Percentiles rank a stretch among this genome's conserved stretches.
Evolutionary conservation across 2,113 vertebrate species (phyloP).

Genomic region (Campylomormyrus tamandua): DNA sequence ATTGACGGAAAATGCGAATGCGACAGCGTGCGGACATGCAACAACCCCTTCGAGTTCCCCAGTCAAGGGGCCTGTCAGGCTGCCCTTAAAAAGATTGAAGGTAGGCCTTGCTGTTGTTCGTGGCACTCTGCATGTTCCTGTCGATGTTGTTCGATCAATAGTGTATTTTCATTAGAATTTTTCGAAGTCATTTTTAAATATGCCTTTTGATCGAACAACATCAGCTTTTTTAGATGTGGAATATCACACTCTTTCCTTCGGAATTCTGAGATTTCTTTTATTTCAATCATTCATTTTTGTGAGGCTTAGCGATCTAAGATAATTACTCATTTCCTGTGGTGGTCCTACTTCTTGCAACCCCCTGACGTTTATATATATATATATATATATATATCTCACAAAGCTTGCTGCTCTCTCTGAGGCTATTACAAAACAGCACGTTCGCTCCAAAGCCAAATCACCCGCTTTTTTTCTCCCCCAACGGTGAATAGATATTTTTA

Average conservation of each 20-base stretch:
- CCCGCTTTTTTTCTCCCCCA: not conserved
- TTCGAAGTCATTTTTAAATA: not conserved
- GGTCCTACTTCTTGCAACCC: not conserved
- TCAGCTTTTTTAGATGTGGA: not conserved
- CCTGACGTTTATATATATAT: not conserved
- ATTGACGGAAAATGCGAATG: conserved; percentile 81
- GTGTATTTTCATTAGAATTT: not conserved
- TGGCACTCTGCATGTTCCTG: not conserved
- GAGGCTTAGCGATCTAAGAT: not conserved
- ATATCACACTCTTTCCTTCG: not conserved
- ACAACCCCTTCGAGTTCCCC: conserved; percentile 80
- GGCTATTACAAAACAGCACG: not conserved
- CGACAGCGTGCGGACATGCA: conserved; percentile 79
- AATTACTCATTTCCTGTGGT: conserved; percentile 1
- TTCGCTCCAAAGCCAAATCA: not conserved
- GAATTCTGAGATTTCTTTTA: not conserved
- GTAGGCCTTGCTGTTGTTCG: conserved; percentile 53
- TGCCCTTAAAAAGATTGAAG: conserved; percentile 80
- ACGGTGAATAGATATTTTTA: not conserved
- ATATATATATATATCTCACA: not conserved
- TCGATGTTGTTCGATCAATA: not conserved
- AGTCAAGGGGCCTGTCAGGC: conserved; percentile 74
- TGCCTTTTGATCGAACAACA: not conserved
- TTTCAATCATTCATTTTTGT: not conserved
- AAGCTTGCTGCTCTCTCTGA: not conserved